phyloP scores from a whole-genome alignment of 2,888 invertebrate genomes.

The Aleiodes alternator region DNA sequence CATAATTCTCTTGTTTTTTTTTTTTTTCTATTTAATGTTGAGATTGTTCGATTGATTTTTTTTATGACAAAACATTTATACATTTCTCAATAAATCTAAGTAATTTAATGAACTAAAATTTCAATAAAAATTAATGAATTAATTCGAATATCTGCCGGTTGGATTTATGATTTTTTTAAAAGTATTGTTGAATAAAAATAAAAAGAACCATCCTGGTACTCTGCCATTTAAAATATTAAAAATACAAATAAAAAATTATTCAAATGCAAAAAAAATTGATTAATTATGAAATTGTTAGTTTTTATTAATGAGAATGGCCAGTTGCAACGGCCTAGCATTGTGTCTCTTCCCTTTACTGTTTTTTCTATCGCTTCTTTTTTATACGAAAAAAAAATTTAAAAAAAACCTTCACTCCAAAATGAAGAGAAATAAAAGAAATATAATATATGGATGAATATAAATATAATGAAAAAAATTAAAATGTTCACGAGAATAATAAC shows the following conservation, averaged over 20 bases:
- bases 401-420: conserved; percentile 36
- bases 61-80: conserved; percentile 4
- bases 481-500: conserved; percentile 14
- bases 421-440: conserved; percentile 27
- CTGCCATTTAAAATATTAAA: conserved; percentile 16
- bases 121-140: background rate
- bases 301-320: conserved; percentile 44
- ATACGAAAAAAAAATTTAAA: conserved; percentile 47
- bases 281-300: conserved; percentile 8
- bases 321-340: conserved; percentile 53
- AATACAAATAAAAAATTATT: conserved; percentile 31
- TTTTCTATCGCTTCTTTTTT: conserved; percentile 55
- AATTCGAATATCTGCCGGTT: conserved; percentile 21
- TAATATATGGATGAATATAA: no score
- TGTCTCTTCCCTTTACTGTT: conserved; percentile 51
- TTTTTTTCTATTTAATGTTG: conserved; percentile 15
- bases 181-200: conserved; percentile 33
- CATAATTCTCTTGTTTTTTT: background rate
- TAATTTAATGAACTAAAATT: background rate
- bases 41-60: background rate
- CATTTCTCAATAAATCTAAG: conserved; percentile 3
- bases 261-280: conserved; percentile 20
- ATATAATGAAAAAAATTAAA: conserved; percentile 19
- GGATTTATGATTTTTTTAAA: conserved; percentile 40
- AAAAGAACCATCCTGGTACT: conserved; percentile 41